Conservation (phyloP, 2,888 invertebrate species). For the Busseola fusca region DNA sequence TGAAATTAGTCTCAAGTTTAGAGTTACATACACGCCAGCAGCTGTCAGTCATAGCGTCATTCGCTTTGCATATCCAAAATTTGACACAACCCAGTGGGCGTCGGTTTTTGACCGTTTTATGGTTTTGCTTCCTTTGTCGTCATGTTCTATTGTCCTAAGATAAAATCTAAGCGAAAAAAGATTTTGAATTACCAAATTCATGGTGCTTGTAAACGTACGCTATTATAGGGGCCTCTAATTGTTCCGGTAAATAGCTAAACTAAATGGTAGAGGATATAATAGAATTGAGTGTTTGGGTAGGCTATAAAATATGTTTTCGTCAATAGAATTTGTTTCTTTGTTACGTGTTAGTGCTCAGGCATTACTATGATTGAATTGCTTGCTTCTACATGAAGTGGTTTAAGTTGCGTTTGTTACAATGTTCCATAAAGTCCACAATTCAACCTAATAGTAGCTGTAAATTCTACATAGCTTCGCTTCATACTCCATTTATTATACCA, state of each 20-base stretch:
- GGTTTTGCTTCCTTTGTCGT: constrained; percentile 67
- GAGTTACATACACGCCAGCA: constrained; percentile 8
- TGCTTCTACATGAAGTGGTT: neutral
- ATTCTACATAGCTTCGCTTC: constrained; percentile 16
- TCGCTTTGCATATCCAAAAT: constrained; percentile 60
- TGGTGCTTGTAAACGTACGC: constrained; percentile 57
- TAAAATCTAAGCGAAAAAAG: constrained; percentile 64
- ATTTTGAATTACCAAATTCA: constrained; percentile 62
- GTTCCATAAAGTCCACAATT: constrained; percentile 7
- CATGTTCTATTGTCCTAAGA: constrained; percentile 63
- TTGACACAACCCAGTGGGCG: constrained; percentile 63
- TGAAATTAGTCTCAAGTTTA: constrained; percentile 12
- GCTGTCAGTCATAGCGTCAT: constrained; percentile 40
- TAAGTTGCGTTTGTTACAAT: constrained; percentile 8
- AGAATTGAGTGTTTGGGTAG: constrained; percentile 17
- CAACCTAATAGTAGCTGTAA: constrained; percentile 18
- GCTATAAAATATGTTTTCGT: constrained; percentile 28
- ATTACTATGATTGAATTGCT: neutral
- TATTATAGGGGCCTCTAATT: constrained; percentile 55
- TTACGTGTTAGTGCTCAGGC: constrained; percentile 1
- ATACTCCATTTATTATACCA: constrained; percentile 5
- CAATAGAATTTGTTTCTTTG: constrained; percentile 11
- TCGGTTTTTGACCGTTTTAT: constrained; percentile 70
- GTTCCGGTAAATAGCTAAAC: constrained; percentile 44
- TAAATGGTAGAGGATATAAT: constrained; percentile 36